These are phyloP conservation scores for Drosophila rubida DNA, from an alignment of 2,888 invertebrate genomes.

Conservation along the genomic window DNA sequence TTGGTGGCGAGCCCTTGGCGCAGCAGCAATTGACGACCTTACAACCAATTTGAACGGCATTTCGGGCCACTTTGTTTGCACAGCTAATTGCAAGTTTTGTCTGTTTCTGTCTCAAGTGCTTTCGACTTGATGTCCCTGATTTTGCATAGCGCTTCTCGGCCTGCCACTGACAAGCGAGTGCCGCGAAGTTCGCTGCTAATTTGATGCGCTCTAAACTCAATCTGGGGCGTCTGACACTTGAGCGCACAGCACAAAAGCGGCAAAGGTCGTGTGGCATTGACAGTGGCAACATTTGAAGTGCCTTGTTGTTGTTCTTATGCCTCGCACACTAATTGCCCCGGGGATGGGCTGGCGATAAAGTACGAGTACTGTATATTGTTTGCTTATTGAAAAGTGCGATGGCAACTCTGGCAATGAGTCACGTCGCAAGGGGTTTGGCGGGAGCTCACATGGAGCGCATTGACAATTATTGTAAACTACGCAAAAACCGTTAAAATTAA, in stretches of 20 bases:
- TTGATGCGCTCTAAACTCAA: constrained; percentile 31
- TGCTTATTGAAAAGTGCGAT: constrained; percentile 35
- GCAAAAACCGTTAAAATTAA: constrained; percentile 53
- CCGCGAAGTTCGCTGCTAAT: constrained; percentile 51
- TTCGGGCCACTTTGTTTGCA: constrained; percentile 33
- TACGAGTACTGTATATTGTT: constrained; percentile 30
- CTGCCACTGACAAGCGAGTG: constrained; percentile 48
- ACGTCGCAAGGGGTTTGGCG: background rate
- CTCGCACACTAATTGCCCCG: constrained; percentile 59
- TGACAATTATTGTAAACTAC: constrained; percentile 40
- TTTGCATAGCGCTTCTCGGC: constrained; percentile 50
- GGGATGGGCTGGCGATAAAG: background rate
- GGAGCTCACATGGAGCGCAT: constrained; percentile 3
- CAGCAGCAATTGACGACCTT: constrained; percentile 44
- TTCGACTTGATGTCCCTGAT: constrained; percentile 31
- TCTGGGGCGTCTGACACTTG: constrained; percentile 53
- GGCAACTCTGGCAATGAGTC: constrained; percentile 19
- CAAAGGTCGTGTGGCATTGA: constrained; percentile 61
- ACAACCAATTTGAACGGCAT: constrained; percentile 8
- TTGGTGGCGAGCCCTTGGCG: constrained; percentile 23
- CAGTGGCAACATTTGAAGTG: constrained; percentile 67
- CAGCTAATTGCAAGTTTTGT: constrained; percentile 54
- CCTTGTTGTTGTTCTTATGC: constrained; percentile 29
- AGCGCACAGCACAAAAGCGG: constrained; percentile 62
- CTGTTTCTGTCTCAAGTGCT: constrained; percentile 53